These are phyloP conservation scores for Orthosia gothica DNA, from an alignment of 2,888 invertebrate genomes.

Conservation along the genomic window DNA sequence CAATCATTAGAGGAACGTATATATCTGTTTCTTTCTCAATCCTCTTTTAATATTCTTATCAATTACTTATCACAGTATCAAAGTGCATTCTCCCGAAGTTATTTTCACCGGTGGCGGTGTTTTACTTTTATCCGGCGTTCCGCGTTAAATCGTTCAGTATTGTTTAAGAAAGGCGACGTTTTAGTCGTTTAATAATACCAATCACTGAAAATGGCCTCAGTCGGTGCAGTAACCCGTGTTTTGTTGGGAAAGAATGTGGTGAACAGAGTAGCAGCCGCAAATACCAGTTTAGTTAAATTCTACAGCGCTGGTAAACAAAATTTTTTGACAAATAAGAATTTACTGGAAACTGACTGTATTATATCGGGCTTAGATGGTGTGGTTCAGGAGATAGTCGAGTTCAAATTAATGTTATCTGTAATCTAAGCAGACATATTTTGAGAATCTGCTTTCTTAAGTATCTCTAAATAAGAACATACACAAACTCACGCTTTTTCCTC, in stretches of 20 bases:
- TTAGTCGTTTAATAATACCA: conserved; percentile 48
- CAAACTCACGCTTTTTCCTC: no score
- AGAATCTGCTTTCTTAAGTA: background rate
- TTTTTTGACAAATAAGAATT: conserved; percentile 2
- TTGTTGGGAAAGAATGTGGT: conserved; percentile 83
- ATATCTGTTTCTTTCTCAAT: conserved; percentile 42
- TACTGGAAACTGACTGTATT: background rate
- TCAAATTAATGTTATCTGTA: conserved; percentile 24
- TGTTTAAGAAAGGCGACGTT: conserved; percentile 55
- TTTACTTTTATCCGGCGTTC: conserved; percentile 64
- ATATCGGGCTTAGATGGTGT: background rate
- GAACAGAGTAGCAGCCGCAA: conserved; percentile 77
- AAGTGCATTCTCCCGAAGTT: conserved; percentile 80
- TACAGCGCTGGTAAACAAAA: conserved; percentile 85
- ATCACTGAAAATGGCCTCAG: conserved; percentile 83
- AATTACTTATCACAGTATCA: conserved; percentile 74
- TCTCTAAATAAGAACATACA: no score
- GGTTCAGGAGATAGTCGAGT: conserved; percentile 32
- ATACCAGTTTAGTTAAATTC: conserved; percentile 87
- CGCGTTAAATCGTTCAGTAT: conserved; percentile 67
- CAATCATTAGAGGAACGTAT: conserved; percentile 18
- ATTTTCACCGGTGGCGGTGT: conserved; percentile 73
- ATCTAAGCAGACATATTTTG: background rate
- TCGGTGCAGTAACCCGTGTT: conserved; percentile 81
- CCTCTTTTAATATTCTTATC: conserved; percentile 61